A percentile compares a stretch with the other conserved stretches of the same genome.
Conservation (phyloP, 2,113 vertebrate genomes). For the Otolemur garnettii region DNA sequence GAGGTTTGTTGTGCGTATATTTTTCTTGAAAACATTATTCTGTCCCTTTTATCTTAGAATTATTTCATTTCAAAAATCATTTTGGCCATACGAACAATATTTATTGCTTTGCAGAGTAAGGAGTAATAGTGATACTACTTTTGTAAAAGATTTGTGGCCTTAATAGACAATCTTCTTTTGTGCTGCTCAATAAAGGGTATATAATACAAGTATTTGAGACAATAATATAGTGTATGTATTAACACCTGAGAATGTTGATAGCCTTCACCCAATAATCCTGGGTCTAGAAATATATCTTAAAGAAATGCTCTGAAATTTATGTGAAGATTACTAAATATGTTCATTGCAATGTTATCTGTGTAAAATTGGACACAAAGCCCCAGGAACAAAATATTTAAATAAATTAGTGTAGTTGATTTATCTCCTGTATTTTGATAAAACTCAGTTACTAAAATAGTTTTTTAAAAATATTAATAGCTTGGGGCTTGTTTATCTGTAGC, state of each 20-base stretch:
- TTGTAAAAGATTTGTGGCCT: background rate
- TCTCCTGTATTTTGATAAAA: background rate
- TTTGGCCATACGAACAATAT: background rate
- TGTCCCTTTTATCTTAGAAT: background rate
- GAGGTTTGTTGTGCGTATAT: background rate
- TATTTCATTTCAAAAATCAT: conserved; percentile 29
- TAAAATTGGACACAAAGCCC: background rate
- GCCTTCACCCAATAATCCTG: background rate
- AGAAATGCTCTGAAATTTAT: background rate
- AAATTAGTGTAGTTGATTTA: background rate
- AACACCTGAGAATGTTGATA: background rate
- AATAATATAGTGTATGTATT: background rate
- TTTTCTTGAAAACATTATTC: background rate
- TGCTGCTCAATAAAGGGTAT: background rate
- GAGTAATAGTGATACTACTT: background rate
- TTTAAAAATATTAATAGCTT: background rate
- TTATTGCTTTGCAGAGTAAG: background rate
- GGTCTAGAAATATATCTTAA: background rate
- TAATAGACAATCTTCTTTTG: background rate
- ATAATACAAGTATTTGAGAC: background rate
- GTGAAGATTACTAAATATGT: background rate
- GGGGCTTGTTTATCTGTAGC: no score
- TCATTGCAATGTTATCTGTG: background rate
- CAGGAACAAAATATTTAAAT: background rate
- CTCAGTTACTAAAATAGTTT: background rate